Evolutionary conservation across 2,113 vertebrate species (phyloP), one percentile per base, ranked within the genome.

Genomic region (Balaeniceps rex): DNA sequence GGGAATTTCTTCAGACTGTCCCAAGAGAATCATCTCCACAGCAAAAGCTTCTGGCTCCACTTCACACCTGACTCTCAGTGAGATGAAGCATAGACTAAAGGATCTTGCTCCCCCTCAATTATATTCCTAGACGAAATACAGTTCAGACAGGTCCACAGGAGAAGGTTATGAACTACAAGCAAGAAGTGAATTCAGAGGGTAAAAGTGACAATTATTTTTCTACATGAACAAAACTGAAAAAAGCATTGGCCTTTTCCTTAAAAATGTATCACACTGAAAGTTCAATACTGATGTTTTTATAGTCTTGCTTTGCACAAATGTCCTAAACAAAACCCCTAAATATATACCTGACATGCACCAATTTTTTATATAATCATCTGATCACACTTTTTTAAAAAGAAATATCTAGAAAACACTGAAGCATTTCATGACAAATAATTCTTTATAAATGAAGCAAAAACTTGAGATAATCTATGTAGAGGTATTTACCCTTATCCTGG

Each of bases 131-230:
- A 76, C 23, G 55, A 93, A 95, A 72, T 63, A 44, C 42, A 29
- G 63, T 91, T 96, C 89, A 79, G 66, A 87, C 40, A 85, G 58
- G 54, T 87, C 58, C 46, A 44, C 36, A 54, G 58, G 46, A 94
- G 49, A 83, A 87, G 82, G 78, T 76, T 95, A 77, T 83, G 75
- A 90, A 57, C 87, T 88, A 83, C 70, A 93, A 96, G 68, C 16
- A 83, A 90, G 71, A 80, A 92, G 42, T 81, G 21, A 81, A 29
- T 96, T 94, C 64, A 91, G 63, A 83, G 79, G 71, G 38, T 89
- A 91, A 83, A 95, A 86, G 58, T 74, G 54, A 74, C 71, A 93
- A 96, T 77, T 80, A 90, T 93, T 93, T 93, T 95, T 84, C 80
- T 64, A 91, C 87, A 70, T 44, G 83, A 94, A 61, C 29, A 88